Conservation (phyloP, 2,797 vertebrate species). For the Heteromormyrus szaboi region DNA sequence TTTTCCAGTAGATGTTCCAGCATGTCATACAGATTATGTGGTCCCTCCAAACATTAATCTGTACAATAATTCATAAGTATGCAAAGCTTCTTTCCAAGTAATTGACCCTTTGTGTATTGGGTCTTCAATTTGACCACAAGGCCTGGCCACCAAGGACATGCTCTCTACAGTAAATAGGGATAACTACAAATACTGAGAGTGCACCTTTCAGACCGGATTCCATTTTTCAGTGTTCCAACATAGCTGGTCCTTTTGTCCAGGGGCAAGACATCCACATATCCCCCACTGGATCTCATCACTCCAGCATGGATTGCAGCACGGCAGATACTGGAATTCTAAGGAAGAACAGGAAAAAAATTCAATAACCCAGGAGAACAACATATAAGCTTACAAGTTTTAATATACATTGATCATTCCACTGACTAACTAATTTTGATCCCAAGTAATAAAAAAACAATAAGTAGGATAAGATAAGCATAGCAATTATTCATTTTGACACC, state of each 20-base stretch:
- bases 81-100: constrained; percentile 19
- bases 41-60: constrained; percentile 56
- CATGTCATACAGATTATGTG: constrained; percentile 47
- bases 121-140: constrained; percentile 33
- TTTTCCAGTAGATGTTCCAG: constrained; percentile 50
- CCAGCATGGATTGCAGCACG: constrained; percentile 85
- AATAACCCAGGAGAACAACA: not conserved
- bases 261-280: constrained; percentile 82
- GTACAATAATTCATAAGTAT: not conserved
- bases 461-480: not conserved
- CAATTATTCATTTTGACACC: not conserved
- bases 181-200: not conserved
- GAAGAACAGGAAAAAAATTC: constrained; percentile 6
- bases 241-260: constrained; percentile 86
- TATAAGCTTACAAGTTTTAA: not conserved
- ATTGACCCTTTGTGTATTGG: constrained; percentile 39
- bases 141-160: constrained; percentile 35
- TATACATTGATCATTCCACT: not conserved
- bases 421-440: not conserved
- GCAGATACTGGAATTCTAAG: constrained; percentile 89
- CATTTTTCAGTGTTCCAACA: constrained; percentile 76
- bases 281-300: constrained; percentile 68
- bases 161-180: not conserved
- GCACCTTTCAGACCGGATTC: constrained; percentile 90
- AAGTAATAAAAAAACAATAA: not conserved